phyloP scores from a whole-genome alignment of 1,140 invertebrate genomes.

The Arctopsyche grandis region DNA sequence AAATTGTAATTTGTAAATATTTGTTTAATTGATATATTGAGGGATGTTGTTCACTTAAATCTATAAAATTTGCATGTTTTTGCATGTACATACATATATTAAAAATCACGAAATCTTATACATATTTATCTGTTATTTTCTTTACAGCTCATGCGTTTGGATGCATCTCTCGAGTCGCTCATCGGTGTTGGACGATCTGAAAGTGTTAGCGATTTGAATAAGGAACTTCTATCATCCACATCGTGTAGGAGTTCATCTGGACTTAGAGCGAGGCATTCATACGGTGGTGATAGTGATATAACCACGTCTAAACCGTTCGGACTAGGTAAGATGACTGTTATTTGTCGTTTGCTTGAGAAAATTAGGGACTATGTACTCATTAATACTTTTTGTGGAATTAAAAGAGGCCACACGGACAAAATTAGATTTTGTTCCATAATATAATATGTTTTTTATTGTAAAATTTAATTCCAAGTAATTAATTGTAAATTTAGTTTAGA shows the following conservation, averaged over 20 bases:
- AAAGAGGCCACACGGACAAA: constrained; percentile 27
- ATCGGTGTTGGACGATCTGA: constrained; percentile 79
- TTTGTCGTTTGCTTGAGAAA: constrained; percentile 1
- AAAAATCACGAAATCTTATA: neutral
- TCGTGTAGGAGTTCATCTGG: constrained; percentile 57
- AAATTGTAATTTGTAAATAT: neutral
- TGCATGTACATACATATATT: neutral
- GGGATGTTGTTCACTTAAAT: too few relatives aligned
- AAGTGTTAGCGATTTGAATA: constrained; percentile 83
- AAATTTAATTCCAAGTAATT: constrained; percentile 3
- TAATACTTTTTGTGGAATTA: constrained; percentile 19
- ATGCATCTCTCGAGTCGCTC: constrained; percentile 79
- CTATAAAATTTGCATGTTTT: constrained; percentile 2
- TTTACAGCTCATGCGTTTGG: constrained; percentile 80
- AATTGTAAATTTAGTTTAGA: neutral
- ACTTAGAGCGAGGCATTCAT: constrained; percentile 60
- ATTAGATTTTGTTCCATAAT: constrained; percentile 1
- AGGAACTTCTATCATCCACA: constrained; percentile 62
- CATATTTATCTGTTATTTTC: neutral
- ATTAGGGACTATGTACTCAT: neutral
- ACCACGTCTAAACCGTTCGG: constrained; percentile 78
- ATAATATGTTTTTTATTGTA: neutral
- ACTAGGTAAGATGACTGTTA: constrained; percentile 73
- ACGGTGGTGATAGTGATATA: constrained; percentile 67
- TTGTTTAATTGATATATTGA: neutral